Percentiles rank a stretch among this genome's conserved stretches.
phyloP scores from a whole-genome alignment of 2,113 vertebrate genomes.

The Pachypanchax playfairii region DNA sequence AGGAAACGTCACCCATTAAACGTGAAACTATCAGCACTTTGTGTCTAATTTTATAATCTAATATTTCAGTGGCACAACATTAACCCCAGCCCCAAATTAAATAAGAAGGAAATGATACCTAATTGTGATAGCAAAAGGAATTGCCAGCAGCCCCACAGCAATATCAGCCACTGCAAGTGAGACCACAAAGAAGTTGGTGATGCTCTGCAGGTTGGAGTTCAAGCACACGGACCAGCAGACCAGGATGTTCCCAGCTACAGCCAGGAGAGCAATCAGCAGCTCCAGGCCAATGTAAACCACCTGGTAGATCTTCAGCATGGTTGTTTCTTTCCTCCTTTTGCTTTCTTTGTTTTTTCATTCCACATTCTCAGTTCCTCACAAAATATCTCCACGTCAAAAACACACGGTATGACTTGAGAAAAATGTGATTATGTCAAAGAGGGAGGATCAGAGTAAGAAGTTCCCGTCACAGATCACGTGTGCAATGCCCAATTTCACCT shows the following conservation, averaged over 20 bases:
- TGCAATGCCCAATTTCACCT: slow-evolving; percentile 3
- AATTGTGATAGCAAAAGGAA: slow-evolving; percentile 92
- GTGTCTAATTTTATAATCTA: slow-evolving; percentile 5
- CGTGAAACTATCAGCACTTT: not conserved
- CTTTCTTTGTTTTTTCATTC: slow-evolving; percentile 54
- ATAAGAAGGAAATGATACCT: slow-evolving; percentile 46
- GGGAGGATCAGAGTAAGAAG: slow-evolving; percentile 34
- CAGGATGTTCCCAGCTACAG: slow-evolving; percentile 91
- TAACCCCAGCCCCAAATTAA: not conserved
- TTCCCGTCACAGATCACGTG: slow-evolving; percentile 23
- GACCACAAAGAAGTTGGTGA: slow-evolving; percentile 96
- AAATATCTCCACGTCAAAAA: slow-evolving; percentile 28
- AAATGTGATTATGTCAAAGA: slow-evolving; percentile 17
- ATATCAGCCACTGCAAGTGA: slow-evolving; percentile 94
- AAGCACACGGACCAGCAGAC: slow-evolving; percentile 95
- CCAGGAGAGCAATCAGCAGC: slow-evolving; percentile 88
- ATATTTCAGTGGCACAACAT: not conserved
- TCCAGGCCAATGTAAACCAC: slow-evolving; percentile 88
- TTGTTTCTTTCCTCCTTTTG: slow-evolving; percentile 43
- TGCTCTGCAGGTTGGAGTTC: slow-evolving; percentile 95
- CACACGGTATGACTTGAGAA: not conserved
- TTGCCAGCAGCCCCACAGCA: slow-evolving; percentile 91
- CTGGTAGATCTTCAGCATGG: slow-evolving; percentile 79
- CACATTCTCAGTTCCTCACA: slow-evolving; percentile 39
- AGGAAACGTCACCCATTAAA: slow-evolving; percentile 4